phyloP scores from a whole-genome alignment of 37 sponge, comb jelly and placozoan genomes.

The Petrosia ficiformis region DNA sequence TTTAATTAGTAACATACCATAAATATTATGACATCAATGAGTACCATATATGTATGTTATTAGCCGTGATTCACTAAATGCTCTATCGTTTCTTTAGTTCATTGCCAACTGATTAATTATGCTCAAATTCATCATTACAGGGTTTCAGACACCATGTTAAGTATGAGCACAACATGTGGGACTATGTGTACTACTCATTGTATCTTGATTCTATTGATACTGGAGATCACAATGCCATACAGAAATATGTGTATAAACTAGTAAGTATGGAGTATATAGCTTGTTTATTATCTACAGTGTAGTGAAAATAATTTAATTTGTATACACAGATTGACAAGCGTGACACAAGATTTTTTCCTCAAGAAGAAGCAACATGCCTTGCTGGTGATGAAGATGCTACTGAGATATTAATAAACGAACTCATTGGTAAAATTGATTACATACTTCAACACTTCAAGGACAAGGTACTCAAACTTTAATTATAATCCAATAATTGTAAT shows the following conservation, averaged over 20 bases:
- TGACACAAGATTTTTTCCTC: constrained; percentile 56
- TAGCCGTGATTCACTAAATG: background rate
- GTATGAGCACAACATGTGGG: constrained; percentile 79
- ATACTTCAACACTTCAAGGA: constrained; percentile 21
- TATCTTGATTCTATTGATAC: constrained; percentile 65
- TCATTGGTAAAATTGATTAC: constrained; percentile 38
- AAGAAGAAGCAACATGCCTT: constrained; percentile 38
- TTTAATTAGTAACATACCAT: too few relatives aligned
- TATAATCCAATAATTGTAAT: too few relatives aligned
- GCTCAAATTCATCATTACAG: constrained; percentile 17
- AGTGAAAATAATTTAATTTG: background rate
- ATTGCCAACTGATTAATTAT: too few relatives aligned
- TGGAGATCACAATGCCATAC: constrained; percentile 63
- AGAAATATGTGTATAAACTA: constrained; percentile 47
- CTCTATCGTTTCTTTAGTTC: background rate
- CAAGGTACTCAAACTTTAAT: too few relatives aligned
- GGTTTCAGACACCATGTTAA: constrained; percentile 65
- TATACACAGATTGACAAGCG: constrained; percentile 40
- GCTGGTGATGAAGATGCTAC: constrained; percentile 37
- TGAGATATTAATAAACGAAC: constrained; percentile 26
- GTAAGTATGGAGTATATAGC: too few relatives aligned
- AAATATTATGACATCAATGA: too few relatives aligned
- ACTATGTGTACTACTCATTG: constrained; percentile 61
- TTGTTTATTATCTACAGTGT: background rate
- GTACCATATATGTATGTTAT: too few relatives aligned